Evolutionary conservation across 2,797 vertebrate genomes (phyloP), one percentile per base, ranked within the genome.

Genomic region (Sylvilagus floridanus): DNA sequence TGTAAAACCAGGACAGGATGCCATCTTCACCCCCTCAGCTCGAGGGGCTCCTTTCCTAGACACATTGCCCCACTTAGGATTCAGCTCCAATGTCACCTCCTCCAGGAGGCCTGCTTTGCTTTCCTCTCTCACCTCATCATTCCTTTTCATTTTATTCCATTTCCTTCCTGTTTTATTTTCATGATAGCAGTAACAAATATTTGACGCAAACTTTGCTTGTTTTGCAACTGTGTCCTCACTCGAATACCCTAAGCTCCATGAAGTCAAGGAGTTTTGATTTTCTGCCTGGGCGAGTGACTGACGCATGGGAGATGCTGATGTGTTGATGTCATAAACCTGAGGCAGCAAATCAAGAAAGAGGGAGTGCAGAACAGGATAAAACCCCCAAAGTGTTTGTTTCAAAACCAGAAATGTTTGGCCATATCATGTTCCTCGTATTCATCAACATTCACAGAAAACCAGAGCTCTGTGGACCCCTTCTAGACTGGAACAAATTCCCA

Each of bases 401-500:
- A 88, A 79, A 76, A 52, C 2, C 7, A 63, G 57, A 91, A 54
- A 50, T 57, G 63, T 32, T 65, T 21, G 28, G 28, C 14, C 8
- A 57, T 35, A 9, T 22, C 32, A 17, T 62, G 10, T 47, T 42
- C 12, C 8, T 57, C 37, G 10, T 79, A 78, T 79, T 86, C 62
- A 66, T 71, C 87, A n/a, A 79, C 52, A 54, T 22, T 30, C 63
- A 22, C 30, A 21, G 32, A 63, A 69, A 85, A 73, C 22, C 37
- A 35, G 69, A 76, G 69, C 47, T 83, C 77, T 16, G 28, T 78
- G 83, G 95, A 16, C 77, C 65, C 65, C 93, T 73, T 50, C 50
- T 79, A 84, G 95, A 88, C 37, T 35, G 42, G 28, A 86, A 62
- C 71, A 85, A 95, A 88, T 95, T 82, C 94, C 92, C 73, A 91